Evolutionary conservation across 2,888 invertebrate species (phyloP).

Genomic region (Tridacna crocea): DNA sequence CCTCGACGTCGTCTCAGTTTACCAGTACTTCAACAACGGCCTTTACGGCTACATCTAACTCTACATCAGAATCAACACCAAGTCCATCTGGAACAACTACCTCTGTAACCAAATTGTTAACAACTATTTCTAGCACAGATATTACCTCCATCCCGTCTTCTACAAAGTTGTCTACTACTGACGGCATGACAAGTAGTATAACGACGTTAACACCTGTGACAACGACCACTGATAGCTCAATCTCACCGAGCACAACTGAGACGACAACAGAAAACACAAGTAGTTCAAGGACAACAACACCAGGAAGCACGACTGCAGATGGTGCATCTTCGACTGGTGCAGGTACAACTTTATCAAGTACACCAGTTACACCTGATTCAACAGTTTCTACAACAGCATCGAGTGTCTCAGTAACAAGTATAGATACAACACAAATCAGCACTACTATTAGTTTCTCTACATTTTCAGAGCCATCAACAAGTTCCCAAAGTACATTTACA

Average conservation of each 20-base stretch:
- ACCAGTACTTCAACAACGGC: background rate
- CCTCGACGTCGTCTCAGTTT: background rate
- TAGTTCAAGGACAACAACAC: background rate
- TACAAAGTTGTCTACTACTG: background rate
- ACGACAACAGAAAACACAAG: background rate
- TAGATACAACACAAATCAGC: no score
- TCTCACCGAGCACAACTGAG: background rate
- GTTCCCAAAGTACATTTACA: background rate
- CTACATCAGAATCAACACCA: slow-evolving; percentile 10
- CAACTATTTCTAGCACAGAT: background rate
- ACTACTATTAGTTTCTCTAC: no score
- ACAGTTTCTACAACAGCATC: slow-evolving; percentile 2
- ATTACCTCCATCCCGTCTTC: background rate
- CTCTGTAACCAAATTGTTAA: background rate
- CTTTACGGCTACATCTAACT: background rate
- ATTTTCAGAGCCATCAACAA: background rate
- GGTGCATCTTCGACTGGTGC: background rate
- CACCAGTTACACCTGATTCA: background rate
- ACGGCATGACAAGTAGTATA: background rate
- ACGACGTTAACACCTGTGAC: background rate
- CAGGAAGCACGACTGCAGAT: background rate
- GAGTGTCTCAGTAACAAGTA: background rate
- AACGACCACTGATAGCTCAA: background rate
- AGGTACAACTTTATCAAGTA: background rate
- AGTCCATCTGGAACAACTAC: background rate